Evolutionary conservation across 2,797 vertebrate genomes (phyloP).

Genomic region (Hemibagrus guttatus): DNA sequence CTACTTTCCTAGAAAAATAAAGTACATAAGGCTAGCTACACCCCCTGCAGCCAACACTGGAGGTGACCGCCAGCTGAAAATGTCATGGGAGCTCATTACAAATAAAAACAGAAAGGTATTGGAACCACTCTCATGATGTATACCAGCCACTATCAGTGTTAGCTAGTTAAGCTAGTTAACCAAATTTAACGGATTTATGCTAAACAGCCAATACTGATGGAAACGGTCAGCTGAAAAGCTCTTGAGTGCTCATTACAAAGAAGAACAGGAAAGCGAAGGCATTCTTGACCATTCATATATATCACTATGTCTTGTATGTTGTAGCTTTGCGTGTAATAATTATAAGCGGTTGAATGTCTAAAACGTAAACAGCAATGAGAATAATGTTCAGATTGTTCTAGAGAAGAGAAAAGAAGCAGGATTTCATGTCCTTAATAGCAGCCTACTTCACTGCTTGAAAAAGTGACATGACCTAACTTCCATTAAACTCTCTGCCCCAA

Average conservation of each 20-base stretch:
- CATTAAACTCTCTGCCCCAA: background rate
- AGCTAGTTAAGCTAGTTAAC: background rate
- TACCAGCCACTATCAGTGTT: background rate
- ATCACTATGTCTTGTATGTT: background rate
- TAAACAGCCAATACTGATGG: background rate
- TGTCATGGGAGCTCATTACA: background rate
- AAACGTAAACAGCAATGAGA: too few relatives aligned
- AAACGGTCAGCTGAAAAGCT: too few relatives aligned
- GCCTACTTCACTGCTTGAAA: background rate
- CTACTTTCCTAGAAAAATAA: background rate
- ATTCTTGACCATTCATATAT: background rate
- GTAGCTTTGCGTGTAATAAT: background rate
- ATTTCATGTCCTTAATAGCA: background rate
- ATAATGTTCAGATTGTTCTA: background rate
- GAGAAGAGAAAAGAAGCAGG: background rate
- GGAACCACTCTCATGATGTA: background rate
- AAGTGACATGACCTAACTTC: background rate
- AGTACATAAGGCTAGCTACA: background rate
- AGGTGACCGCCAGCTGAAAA: background rate
- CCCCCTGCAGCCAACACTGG: background rate
- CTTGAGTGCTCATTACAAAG: background rate
- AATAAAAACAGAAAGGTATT: background rate
- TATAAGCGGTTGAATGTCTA: background rate
- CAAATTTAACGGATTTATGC: background rate
- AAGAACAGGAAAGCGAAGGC: background rate